Evolutionary conservation across 1,140 invertebrate genomes (phyloP).

Genomic region (Geopemphigus sp.): DNA sequence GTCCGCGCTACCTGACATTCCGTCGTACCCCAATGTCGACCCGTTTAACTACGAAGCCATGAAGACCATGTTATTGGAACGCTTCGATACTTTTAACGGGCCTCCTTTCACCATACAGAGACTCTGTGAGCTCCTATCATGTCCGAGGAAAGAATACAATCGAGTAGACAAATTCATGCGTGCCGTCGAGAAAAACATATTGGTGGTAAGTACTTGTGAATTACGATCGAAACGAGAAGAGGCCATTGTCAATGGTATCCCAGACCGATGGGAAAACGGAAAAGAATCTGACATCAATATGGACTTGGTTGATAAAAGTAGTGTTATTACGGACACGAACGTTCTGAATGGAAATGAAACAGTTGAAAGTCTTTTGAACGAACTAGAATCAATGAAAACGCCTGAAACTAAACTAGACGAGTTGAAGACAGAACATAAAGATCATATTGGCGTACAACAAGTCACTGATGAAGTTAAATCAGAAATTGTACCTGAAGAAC

Average conservation of each 20-base stretch:
- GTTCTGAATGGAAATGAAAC: conserved; percentile 31
- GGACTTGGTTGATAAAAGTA: conserved; percentile 16
- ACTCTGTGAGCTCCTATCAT: conserved; percentile 87
- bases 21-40: conserved; percentile 84
- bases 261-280: conserved; percentile 48
- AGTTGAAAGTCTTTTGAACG: conserved; percentile 28
- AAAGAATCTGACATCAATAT: conserved; percentile 48
- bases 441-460: neutral
- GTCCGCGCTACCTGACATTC: conserved; percentile 69
- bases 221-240: conserved; percentile 54
- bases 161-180: conserved; percentile 94
- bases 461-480: neutral
- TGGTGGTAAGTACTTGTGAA: conserved; percentile 93
- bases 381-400: conserved; percentile 45
- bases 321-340: neutral
- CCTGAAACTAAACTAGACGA: conserved; percentile 31
- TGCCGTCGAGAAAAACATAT: conserved; percentile 89
- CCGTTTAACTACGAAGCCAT: conserved; percentile 86
- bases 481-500: neutral
- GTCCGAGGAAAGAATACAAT: conserved; percentile 91
- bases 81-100: conserved; percentile 78
- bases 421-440: neutral
- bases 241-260: conserved; percentile 50
- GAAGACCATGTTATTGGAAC: conserved; percentile 79
- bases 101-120: conserved; percentile 96